Evolutionary conservation across 2,888 invertebrate species (phyloP).

Genomic region (Aphelenchoides bicaudatus): DNA sequence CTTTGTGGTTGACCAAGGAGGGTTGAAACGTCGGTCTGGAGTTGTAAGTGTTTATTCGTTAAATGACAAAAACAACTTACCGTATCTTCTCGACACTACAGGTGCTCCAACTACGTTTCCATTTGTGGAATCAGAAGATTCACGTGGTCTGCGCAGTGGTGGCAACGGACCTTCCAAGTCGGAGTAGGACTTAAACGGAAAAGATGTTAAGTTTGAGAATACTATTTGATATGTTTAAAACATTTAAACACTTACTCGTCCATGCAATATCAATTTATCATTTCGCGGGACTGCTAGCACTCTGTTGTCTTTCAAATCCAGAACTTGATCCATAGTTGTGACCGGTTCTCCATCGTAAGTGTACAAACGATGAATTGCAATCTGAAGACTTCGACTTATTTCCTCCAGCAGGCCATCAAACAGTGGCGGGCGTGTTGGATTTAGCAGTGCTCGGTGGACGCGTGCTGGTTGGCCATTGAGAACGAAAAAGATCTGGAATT

Average conservation of each 20-base stretch:
- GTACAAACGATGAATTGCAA: constrained; percentile 49
- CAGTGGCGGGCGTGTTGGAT: constrained; percentile 41
- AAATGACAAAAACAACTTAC: neutral
- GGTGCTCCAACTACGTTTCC: too few species aligned
- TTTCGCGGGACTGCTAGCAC: constrained; percentile 53
- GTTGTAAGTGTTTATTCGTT: neutral
- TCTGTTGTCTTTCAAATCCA: constrained; percentile 38
- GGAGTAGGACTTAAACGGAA: neutral
- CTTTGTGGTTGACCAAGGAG: constrained; percentile 9
- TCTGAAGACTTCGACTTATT: constrained; percentile 42
- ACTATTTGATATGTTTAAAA: neutral
- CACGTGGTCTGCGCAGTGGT: neutral
- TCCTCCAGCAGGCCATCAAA: constrained; percentile 50
- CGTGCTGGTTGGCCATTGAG: constrained; percentile 50
- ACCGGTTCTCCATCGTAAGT: constrained; percentile 46
- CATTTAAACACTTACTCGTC: constrained; percentile 1
- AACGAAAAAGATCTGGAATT: constrained; percentile 49
- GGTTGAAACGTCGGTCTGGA: too few species aligned
- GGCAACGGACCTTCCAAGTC: too few species aligned
- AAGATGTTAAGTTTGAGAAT: neutral
- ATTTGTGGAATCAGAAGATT: neutral
- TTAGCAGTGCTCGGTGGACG: constrained; percentile 46
- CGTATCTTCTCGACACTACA: neutral
- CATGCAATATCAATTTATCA: constrained; percentile 40
- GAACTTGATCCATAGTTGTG: constrained; percentile 37